Base-by-base conservation (phyloP, 2,797 vertebrate species). In the Hapalemur alaotrensis region DNA sequence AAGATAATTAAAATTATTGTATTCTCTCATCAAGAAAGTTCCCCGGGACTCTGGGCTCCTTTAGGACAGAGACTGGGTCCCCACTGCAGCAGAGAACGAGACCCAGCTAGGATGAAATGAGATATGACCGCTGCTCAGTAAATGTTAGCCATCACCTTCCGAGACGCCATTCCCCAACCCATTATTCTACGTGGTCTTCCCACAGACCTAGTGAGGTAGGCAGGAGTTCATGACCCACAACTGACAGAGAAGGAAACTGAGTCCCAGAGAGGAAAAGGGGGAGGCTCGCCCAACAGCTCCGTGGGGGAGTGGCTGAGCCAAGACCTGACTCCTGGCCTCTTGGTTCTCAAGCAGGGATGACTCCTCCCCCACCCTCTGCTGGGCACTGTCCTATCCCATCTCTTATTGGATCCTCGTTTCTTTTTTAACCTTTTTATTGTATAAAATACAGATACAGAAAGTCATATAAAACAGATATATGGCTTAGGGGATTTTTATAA, bases 401-500 rank as follows among this genome's bases (percentile, higher is more conserved):
- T 91, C 63, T 89, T 8, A 92, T 3, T 84, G 12, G 28, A 3
- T 8, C 25, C 10, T 52, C 20, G 0, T 35, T 69, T 54, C 41
- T 80, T 80, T 18, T 61, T 46, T 13, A 83, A 83, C 7, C 25
- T 90, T 89, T 84, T 76, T 48, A 54, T 23, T 89, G 3, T 52
- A 32, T 38, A 32, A 95, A 85, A 67, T n/a, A 93, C 2, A 91
- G 61, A 63, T 35, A 65, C 11, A 54, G 46, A 79, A 92, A 67
- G 63, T 22, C 82, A 85, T 8, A 43, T 32, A 75, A 91, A 67
- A 61, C 46, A 89, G 76, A 65, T 9, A 25, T 14, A 46, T 73
- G 15, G 7, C 48, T 7, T 87, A 73, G 32, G 41, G 17, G 59
- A 85, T 88, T 87, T 57, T 52, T 90, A 70, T 6, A 38, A 72